These are phyloP conservation scores for Okapia johnstoni DNA, from an alignment of 2,113 vertebrate genomes.

Conservation along the genomic window DNA sequence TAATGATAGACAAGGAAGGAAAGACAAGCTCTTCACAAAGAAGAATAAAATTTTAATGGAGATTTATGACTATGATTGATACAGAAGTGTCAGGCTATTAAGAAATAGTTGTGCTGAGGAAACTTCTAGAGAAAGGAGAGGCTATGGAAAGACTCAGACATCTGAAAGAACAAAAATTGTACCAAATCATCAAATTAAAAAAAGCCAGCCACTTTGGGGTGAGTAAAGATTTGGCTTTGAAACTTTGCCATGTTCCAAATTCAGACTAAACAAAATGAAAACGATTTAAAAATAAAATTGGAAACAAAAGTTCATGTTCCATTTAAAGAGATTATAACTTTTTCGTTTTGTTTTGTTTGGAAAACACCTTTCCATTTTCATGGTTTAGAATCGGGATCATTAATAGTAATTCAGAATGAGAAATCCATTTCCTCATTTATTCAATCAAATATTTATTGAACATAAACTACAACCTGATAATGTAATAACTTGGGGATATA, in stretches of 20 bases:
- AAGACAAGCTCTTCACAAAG: not conserved
- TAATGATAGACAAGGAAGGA: not conserved
- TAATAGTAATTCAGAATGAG: not conserved
- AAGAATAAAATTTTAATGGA: not conserved
- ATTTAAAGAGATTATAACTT: not conserved
- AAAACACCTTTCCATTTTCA: not conserved
- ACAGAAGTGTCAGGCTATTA: not conserved
- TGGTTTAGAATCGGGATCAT: not conserved
- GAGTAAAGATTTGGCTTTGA: not conserved
- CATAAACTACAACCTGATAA: not conserved
- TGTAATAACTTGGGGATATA: not conserved
- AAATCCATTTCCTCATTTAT: not conserved
- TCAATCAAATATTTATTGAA: not conserved
- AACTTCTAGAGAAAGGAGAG: not conserved
- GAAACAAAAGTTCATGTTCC: not conserved
- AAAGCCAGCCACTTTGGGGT: not conserved
- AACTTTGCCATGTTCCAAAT: not conserved
- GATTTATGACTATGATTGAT: not conserved
- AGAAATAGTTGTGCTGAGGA: not conserved
- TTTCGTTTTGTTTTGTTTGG: not conserved
- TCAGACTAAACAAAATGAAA: not conserved
- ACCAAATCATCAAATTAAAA: not conserved
- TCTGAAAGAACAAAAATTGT: not conserved
- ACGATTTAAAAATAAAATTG: slow-evolving; percentile 2
- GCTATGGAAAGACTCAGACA: not conserved